Conservation (phyloP, 1,140 invertebrate genomes). For the Popillia japonica region DNA sequence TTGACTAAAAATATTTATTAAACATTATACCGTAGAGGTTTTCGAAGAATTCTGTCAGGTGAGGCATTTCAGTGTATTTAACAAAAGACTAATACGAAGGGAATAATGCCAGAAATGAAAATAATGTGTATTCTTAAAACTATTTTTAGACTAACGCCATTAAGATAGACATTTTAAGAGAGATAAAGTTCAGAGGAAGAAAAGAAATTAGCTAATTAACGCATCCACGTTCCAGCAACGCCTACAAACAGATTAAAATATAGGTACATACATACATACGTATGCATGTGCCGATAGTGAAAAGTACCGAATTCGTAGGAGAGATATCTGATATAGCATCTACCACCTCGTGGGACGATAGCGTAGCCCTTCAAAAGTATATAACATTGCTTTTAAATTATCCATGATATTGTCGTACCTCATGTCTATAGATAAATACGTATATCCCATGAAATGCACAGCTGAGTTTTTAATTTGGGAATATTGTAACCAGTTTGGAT, state of each 20-base stretch:
- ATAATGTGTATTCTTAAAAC: neutral
- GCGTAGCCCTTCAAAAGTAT: conserved; percentile 3
- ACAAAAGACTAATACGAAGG: neutral
- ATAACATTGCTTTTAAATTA: neutral
- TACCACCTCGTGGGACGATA: conserved; percentile 13
- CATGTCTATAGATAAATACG: neutral
- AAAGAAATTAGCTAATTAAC: conserved; percentile 31
- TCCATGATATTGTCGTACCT: neutral
- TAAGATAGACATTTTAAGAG: neutral
- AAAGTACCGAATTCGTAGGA: neutral
- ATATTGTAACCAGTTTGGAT: neutral
- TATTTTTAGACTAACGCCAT: conserved; percentile 3
- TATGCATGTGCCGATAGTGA: neutral
- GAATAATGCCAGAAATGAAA: neutral
- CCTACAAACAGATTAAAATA: conserved; percentile 11
- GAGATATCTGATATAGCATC: conserved; percentile 4
- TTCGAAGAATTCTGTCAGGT: no score
- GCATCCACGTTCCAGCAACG: neutral
- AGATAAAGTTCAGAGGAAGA: neutral
- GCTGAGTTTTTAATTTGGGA: neutral
- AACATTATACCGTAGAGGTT: no score
- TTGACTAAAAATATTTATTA: no score
- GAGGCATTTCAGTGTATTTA: neutral
- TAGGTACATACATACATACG: no score
- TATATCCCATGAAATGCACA: neutral